Evolutionary conservation across 2,797 vertebrate genomes (phyloP).

Genomic region (Cuniculus paca): DNA sequence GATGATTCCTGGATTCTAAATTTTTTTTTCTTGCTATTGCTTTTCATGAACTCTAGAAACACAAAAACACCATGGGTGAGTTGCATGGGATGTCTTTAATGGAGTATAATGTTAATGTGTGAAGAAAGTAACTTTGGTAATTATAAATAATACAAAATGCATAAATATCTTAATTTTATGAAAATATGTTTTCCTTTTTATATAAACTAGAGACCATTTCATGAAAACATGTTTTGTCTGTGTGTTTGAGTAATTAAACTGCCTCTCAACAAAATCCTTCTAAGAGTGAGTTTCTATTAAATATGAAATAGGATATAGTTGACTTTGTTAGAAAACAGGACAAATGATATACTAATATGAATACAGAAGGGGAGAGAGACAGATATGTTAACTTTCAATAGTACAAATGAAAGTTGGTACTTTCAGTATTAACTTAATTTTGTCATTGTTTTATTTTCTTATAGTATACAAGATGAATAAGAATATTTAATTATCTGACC

Average conservation of each 20-base stretch:
- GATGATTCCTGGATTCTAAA: neutral
- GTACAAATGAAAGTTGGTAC: neutral
- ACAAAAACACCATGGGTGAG: neutral
- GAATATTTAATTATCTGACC: neutral
- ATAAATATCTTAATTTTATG: neutral
- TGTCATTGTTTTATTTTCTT: neutral
- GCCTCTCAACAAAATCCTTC: neutral
- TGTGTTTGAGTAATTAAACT: constrained; percentile 15
- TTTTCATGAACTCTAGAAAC: neutral
- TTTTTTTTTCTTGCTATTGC: neutral
- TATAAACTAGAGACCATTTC: neutral
- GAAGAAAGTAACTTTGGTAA: neutral
- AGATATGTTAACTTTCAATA: neutral
- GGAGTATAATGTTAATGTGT: neutral
- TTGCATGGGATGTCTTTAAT: neutral
- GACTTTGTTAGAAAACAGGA: neutral
- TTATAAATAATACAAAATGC: neutral
- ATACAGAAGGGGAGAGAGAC: neutral
- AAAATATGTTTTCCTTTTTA: neutral
- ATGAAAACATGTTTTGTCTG: constrained; percentile 27
- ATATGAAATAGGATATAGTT: neutral
- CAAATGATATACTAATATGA: neutral
- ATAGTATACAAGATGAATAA: neutral
- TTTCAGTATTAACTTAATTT: constrained; percentile 40
- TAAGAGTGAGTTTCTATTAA: neutral